These are phyloP conservation scores for Gobio occitaniae DNA, from an alignment of 2,797 vertebrate species.

Conservation along the genomic window DNA sequence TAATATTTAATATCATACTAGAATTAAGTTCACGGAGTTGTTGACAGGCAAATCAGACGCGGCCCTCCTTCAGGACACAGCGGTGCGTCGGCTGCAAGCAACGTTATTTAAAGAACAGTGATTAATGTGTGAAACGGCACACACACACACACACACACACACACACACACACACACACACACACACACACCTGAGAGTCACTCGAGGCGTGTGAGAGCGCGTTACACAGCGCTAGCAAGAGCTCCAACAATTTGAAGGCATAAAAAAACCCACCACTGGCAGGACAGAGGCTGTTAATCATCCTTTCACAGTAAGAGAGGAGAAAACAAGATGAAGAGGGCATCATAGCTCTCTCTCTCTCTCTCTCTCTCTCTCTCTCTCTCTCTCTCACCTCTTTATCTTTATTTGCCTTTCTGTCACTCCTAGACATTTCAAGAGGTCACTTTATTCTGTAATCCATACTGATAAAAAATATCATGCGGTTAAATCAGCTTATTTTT, in stretches of 20 bases:
- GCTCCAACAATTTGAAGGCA: constrained; percentile 79
- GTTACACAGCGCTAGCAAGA: constrained; percentile 77
- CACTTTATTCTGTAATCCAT: constrained; percentile 26
- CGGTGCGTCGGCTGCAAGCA: constrained; percentile 76
- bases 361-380: constrained; percentile 4
- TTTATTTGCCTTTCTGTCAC: constrained; percentile 18
- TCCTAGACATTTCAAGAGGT: constrained; percentile 41
- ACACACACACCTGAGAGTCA: constrained; percentile 72
- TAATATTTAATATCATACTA: constrained; percentile 64
- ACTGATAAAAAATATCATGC: constrained; percentile 7
- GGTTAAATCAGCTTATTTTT: constrained; percentile 7
- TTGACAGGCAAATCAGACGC: constrained; percentile 75
- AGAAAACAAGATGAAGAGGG: constrained; percentile 65
- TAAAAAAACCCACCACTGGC: constrained; percentile 77
- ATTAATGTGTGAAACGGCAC: constrained; percentile 77
- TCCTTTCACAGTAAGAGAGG: constrained; percentile 78
- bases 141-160: constrained; percentile 18
- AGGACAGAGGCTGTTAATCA: constrained; percentile 79
- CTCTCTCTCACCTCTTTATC: constrained; percentile 21
- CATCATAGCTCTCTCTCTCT: constrained; percentile 16
- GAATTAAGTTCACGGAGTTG: constrained; percentile 62
- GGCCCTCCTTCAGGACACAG: constrained; percentile 69
- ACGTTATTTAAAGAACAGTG: constrained; percentile 83
- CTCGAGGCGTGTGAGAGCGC: constrained; percentile 65
- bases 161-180: constrained; percentile 28